A percentile compares a stretch with the other conserved stretches of the same genome.
Conservation (phyloP, 1,140 invertebrate genomes). For the Nasonia longicornis region DNA sequence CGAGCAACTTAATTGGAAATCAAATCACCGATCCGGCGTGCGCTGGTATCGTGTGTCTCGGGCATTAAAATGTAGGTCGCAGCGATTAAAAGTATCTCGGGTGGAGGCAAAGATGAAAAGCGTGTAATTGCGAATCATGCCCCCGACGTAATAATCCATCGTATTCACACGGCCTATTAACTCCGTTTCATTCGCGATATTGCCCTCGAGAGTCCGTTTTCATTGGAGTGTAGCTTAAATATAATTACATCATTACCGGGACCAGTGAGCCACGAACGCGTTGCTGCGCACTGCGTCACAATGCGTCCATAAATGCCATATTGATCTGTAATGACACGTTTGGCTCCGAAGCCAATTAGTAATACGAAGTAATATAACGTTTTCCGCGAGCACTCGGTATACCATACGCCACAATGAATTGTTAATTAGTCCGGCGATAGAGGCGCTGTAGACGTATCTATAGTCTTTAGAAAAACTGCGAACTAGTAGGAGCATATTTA, state of each 20-base stretch:
- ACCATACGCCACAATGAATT: neutral
- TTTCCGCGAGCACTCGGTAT: neutral
- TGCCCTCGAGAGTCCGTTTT: neutral
- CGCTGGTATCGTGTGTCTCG: neutral
- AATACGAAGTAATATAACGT: neutral
- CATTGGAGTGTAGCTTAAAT: constrained; percentile 23
- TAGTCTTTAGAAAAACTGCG: no score
- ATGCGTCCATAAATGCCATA: neutral
- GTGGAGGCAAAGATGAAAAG: neutral
- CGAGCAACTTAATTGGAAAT: neutral
- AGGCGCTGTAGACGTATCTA: no score
- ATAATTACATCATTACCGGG: constrained; percentile 32
- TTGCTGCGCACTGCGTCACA: neutral
- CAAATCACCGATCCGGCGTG: neutral
- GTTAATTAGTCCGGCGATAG: no score
- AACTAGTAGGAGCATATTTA: no score
- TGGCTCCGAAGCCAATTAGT: neutral
- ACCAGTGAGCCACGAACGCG: constrained; percentile 10
- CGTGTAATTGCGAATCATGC: neutral
- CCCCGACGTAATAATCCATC: neutral
- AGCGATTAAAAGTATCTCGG: no score
- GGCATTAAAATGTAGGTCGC: neutral
- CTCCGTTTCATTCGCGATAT: constrained; percentile 3
- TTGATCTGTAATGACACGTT: neutral
- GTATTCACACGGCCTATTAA: constrained; percentile 4